Evolutionary conservation across 64 coral and sea anemone species (phyloP).

Genomic region (Pocillopora damicornis): DNA sequence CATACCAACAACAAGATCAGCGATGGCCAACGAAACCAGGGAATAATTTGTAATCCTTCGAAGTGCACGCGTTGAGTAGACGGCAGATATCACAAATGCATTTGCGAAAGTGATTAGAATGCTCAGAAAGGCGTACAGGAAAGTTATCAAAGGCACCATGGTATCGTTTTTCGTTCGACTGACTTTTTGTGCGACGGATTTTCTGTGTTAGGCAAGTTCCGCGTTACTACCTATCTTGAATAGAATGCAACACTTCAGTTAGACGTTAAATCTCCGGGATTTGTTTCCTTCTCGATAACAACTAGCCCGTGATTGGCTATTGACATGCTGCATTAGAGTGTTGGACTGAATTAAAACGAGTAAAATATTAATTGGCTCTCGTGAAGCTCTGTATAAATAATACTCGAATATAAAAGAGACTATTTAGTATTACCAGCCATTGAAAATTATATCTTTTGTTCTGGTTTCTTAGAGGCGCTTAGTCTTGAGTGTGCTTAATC

Average conservation of each 20-base stretch:
- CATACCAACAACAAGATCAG: conserved; percentile 51
- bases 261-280: background rate
- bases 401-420: background rate
- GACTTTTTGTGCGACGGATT: too few species aligned
- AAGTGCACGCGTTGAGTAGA: conserved; percentile 45
- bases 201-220: background rate
- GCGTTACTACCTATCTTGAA: background rate
- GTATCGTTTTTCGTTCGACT: background rate
- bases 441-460: background rate
- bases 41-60: conserved; percentile 54
- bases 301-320: background rate
- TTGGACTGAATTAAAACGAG: too few species aligned
- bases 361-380: background rate
- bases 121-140: conserved; percentile 34
- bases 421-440: background rate
- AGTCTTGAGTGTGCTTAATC: background rate
- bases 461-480: background rate
- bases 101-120: conserved; percentile 47
- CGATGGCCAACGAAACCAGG: conserved; percentile 48
- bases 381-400: background rate
- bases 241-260: background rate
- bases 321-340: background rate
- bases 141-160: conserved; percentile 15
- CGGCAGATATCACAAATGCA: conserved; percentile 35
- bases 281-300: background rate